These are phyloP conservation scores for Acronicta aceris DNA, from an alignment of 2,888 invertebrate species.

Conservation along the genomic window DNA sequence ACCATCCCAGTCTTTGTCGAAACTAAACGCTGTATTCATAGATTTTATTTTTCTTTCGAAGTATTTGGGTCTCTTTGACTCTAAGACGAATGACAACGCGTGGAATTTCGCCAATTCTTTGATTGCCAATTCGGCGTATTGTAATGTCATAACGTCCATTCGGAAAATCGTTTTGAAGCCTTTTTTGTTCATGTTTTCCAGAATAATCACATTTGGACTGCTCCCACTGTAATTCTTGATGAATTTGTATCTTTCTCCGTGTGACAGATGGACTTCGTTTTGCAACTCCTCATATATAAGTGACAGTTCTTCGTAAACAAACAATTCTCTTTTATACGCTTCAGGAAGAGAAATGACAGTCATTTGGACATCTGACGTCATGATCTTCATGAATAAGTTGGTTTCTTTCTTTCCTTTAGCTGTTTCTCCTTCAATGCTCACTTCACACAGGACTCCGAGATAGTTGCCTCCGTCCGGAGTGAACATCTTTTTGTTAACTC, in stretches of 20 bases:
- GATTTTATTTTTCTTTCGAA: slow-evolving; percentile 60
- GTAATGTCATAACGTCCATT: slow-evolving; percentile 60
- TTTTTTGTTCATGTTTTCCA: slow-evolving; percentile 59
- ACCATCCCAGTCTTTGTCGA: slow-evolving; percentile 48
- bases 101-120: slow-evolving; percentile 71
- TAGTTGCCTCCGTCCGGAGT: slow-evolving; percentile 58
- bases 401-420: slow-evolving; percentile 54
- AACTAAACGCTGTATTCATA: slow-evolving; percentile 46
- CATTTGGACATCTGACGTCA: slow-evolving; percentile 43
- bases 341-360: slow-evolving; percentile 50
- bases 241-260: slow-evolving; percentile 44
- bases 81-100: slow-evolving; percentile 64
- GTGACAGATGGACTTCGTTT: slow-evolving; percentile 47
- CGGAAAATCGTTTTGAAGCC: slow-evolving; percentile 62
- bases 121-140: slow-evolving; percentile 64
- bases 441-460: slow-evolving; percentile 58
- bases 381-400: slow-evolving; percentile 68
- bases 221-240: slow-evolving; percentile 52
- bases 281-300: slow-evolving; percentile 56
- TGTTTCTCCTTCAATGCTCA: slow-evolving; percentile 62
- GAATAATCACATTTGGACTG: slow-evolving; percentile 50
- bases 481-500: slow-evolving; percentile 42
- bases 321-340: slow-evolving; percentile 60
- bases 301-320: slow-evolving; percentile 61
- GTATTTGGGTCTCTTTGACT: slow-evolving; percentile 63